Base-by-base conservation (phyloP, 1,140 invertebrate genomes). In the Nasonia longicornis region DNA sequence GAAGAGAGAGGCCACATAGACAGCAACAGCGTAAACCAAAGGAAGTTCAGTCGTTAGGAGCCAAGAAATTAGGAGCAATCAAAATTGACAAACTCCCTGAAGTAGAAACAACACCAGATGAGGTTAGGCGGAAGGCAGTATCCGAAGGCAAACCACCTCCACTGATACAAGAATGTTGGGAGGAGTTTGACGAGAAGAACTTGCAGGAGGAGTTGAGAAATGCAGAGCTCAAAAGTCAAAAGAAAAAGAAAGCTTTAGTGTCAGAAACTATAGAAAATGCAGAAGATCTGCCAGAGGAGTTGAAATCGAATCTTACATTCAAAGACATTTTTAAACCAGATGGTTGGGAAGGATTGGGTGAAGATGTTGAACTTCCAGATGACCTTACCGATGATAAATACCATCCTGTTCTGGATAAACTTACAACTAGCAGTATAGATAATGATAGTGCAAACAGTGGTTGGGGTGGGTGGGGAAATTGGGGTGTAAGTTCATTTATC, bases 401-500 rank as follows among this genome's bases (percentile, higher is more conserved):
- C 22, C 83, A 87, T 58, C 79, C 85, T 67, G 67, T 87, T 77
- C 77, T 86, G 16, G 85, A 89, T 58, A 88, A 84, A 80, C 66
- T 86, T 11, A 79, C 87, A 12, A 77, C 80, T 22, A 77, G 77
- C 22, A 81, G 69, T 1, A 64, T 81, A 70, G 84, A 84, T 45
- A 69, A 83, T 2, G 80, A 85, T 1, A 81, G 42, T 63, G 67
- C 83, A 69, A 81, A 42, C 8, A 82, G 16, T 6, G 84, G 85
- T 7, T 95, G 94, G 94, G 91, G 91, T 71, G 88, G 91, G 42
- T 96, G 95, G 93, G 94, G 95, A 81, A 91, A 88, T 48, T 92
- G 91, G 90, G 94, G 93, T 77, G 93, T 96, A 16, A 93, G 94
- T 67, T 95, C 95, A 0, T 87, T 97, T 3, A 87, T 97, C 22